Evolutionary conservation across 2,888 invertebrate species (phyloP).

Genomic region (Volucella inflata): DNA sequence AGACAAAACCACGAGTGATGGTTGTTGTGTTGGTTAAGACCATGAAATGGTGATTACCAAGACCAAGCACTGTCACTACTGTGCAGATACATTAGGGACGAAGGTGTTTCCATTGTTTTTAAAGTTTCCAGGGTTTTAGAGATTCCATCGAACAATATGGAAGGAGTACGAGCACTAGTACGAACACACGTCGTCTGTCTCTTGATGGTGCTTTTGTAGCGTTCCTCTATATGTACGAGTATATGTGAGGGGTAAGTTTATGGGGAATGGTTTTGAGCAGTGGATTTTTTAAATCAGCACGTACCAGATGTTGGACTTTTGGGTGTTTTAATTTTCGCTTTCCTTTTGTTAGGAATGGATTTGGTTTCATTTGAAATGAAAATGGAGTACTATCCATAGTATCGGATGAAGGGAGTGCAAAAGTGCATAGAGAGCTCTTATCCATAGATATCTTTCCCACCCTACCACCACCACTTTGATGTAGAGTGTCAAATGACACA

Average conservation of each 20-base stretch:
- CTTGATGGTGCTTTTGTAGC: not conserved
- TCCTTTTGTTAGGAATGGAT: not conserved
- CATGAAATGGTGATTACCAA: not conserved
- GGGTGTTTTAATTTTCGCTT: conserved; percentile 4
- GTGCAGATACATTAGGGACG: not conserved
- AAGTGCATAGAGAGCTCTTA: no score
- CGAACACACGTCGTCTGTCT: conserved; percentile 5
- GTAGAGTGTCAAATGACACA: conserved; percentile 44
- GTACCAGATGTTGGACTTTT: conserved; percentile 42
- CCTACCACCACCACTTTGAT: conserved; percentile 13
- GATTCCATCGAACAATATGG: no score
- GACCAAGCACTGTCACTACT: not conserved
- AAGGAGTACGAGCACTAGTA: no score
- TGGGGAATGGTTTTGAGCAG: conserved; percentile 5
- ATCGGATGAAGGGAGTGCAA: not conserved
- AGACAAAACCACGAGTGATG: not conserved
- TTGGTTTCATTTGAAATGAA: conserved; percentile 12
- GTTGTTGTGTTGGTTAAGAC: not conserved
- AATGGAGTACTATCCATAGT: conserved; percentile 24
- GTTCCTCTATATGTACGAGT: not conserved
- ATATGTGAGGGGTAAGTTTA: not conserved
- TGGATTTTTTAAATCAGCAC: conserved; percentile 57
- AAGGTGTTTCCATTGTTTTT: conserved; percentile 3
- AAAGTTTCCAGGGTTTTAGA: no score
- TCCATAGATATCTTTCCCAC: not conserved